Evolutionary conservation across 1,140 invertebrate genomes (phyloP).

Genomic region (Drosophila funebris): DNA sequence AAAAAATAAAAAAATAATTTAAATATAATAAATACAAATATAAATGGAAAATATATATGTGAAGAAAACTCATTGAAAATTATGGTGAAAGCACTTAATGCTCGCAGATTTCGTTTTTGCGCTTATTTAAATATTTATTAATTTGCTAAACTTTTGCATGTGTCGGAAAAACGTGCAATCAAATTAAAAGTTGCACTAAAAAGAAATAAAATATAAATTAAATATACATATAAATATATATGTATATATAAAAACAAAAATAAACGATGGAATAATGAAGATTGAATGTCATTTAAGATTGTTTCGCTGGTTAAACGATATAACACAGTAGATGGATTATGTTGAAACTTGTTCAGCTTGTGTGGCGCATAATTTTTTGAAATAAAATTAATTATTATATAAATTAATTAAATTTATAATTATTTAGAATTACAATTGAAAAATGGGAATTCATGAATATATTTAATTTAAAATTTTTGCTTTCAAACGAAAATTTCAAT

Average conservation of each 20-base stretch:
- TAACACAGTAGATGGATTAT: no score
- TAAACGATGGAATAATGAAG: not conserved
- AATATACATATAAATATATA: not conserved
- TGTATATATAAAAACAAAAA: not conserved
- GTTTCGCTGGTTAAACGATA: no score
- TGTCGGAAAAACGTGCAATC: slow-evolving; percentile 18
- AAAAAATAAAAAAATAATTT: slow-evolving; percentile 3
- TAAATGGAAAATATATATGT: not conserved
- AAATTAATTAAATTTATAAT: no score
- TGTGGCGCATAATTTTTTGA: no score
- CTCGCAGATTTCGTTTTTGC: not conserved
- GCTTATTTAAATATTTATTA: slow-evolving; percentile 46
- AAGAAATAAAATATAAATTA: not conserved
- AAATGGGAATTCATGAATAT: no score
- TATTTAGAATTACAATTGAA: no score
- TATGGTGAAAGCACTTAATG: slow-evolving; percentile 28
- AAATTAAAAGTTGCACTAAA: slow-evolving; percentile 17
- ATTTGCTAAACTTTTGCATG: slow-evolving; percentile 38
- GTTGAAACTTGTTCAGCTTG: no score
- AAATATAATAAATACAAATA: not conserved
- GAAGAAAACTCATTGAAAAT: slow-evolving; percentile 20
- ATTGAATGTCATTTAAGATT: no score
- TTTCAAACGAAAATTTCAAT: no score
- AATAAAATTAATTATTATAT: no score
- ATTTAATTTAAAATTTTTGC: no score